Base-by-base conservation (phyloP, 2,888 invertebrate genomes). In the Drosophila sordidula region DNA sequence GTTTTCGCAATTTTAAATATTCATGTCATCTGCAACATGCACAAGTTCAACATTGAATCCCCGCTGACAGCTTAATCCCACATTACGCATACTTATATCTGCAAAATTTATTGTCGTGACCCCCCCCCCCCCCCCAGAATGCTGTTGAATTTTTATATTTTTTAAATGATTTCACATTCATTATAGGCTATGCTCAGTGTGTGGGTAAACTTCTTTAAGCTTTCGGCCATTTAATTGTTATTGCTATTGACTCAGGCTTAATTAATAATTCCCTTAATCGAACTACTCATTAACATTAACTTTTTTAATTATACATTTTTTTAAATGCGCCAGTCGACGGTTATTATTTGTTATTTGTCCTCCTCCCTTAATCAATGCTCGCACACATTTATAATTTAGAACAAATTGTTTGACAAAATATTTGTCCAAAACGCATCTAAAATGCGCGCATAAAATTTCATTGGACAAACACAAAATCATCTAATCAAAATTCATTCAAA, bases 1-100 rank as follows among this genome's bases (percentile, higher is more conserved):
- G 75, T 18, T 75, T 62, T 71, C 61, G 61, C 46, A 73, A 56
- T 57, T 75, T 57, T 69, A 75, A 73, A 59, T 70, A 75, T 75
- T 75, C 56, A 75, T 74, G 75, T 75, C 59, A 64, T 56, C 52
- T 69, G 75, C 63, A 55, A 41, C 46, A 47, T 58, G 65, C 49
- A 65, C 14, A 57, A 52, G 56, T 54, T 57, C 46, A 68, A 68
- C 55, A 51, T 22, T 14, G 69, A 75, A 63, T 67, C 64, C 78
- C 59, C 41, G 56, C 45, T 64, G 75, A 75, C 75, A 75, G 64
- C 57, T 78, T 75, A 74, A 75, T 63, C 78, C 59, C 74, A 41
- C 34, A 78, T 75, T 64, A 78, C 63, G 49, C 69, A 54, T 56
- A 56, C 70, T 70, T 57, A 64, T 65, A 54, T 47, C 44, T 25